Evolutionary conservation across 2,888 invertebrate genomes (phyloP).

Genomic region (Chrysolina americana): DNA sequence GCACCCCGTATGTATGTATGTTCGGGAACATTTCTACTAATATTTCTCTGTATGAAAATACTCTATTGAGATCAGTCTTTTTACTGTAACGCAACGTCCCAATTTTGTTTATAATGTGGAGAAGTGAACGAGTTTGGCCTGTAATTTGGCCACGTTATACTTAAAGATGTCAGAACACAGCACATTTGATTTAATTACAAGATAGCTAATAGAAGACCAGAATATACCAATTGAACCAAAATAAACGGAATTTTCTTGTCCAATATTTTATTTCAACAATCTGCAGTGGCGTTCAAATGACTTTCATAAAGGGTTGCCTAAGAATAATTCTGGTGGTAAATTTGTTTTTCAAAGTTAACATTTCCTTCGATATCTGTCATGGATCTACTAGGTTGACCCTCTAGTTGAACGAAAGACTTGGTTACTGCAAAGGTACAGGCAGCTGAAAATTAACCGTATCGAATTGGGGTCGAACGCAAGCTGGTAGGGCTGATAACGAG

Average conservation of each 20-base stretch:
- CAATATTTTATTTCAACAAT: too few species aligned
- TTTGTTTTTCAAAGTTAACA: too few species aligned
- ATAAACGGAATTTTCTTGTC: background rate
- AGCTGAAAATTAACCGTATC: too few species aligned
- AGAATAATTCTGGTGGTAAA: too few species aligned
- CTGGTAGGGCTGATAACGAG: too few species aligned
- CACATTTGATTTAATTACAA: constrained; percentile 32
- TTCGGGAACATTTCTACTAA: constrained; percentile 18
- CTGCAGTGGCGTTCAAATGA: too few species aligned
- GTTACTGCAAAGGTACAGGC: too few species aligned
- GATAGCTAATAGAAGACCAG: constrained; percentile 33
- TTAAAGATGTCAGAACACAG: constrained; percentile 38
- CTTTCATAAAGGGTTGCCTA: too few species aligned
- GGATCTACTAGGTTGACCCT: too few species aligned
- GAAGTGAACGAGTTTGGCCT: constrained; percentile 35
- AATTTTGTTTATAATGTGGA: constrained; percentile 32
- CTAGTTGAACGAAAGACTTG: too few species aligned
- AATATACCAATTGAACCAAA: constrained; percentile 22
- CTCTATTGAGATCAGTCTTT: constrained; percentile 32
- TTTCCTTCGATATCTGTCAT: too few species aligned
- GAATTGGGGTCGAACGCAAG: too few species aligned
- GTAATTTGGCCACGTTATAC: constrained; percentile 45
- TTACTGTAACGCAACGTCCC: constrained; percentile 29
- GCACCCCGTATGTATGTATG: background rate
- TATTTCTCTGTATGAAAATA: constrained; percentile 37